Percentiles rank a stretch among this genome's conserved stretches.
These are phyloP conservation scores for Lucilia sericata DNA, from an alignment of 1,140 invertebrate species.

Conservation along the genomic window DNA sequence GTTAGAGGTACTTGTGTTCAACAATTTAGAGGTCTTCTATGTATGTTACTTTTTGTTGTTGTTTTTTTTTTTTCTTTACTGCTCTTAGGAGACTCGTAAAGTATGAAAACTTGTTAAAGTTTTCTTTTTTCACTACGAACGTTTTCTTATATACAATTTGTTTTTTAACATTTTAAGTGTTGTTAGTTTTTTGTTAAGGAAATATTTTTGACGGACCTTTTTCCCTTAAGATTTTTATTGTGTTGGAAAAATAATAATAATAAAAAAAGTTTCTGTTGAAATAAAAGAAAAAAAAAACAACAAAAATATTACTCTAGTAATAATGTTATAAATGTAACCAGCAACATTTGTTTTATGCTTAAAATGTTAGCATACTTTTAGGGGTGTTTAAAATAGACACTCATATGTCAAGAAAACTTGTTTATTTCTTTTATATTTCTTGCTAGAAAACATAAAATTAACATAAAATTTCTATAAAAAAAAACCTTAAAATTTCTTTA, in stretches of 20 bases:
- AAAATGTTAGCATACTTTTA: conserved; percentile 14
- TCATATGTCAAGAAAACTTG: neutral
- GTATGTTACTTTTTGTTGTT: neutral
- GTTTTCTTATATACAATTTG: neutral
- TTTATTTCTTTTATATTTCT: neutral
- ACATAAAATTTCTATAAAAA: neutral
- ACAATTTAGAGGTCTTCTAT: neutral
- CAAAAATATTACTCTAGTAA: neutral
- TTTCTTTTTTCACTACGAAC: neutral
- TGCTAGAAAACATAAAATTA: neutral
- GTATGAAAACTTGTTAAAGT: conserved; percentile 33
- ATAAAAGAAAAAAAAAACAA: neutral
- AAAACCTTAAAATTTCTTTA: too few species aligned
- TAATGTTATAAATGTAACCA: neutral
- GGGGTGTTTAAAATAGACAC: neutral
- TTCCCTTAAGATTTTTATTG: neutral
- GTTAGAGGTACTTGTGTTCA: neutral
- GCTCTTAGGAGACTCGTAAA: conserved; percentile 39
- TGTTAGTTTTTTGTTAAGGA: conserved; percentile 17
- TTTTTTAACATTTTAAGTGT: conserved; percentile 20
- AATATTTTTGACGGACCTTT: conserved; percentile 24
- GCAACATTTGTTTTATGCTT: neutral
- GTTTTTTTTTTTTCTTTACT: neutral
- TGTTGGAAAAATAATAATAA: neutral
- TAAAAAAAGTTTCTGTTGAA: neutral